Base-by-base conservation (phyloP, 2,113 vertebrate genomes). In the Ellobius talpinus region DNA sequence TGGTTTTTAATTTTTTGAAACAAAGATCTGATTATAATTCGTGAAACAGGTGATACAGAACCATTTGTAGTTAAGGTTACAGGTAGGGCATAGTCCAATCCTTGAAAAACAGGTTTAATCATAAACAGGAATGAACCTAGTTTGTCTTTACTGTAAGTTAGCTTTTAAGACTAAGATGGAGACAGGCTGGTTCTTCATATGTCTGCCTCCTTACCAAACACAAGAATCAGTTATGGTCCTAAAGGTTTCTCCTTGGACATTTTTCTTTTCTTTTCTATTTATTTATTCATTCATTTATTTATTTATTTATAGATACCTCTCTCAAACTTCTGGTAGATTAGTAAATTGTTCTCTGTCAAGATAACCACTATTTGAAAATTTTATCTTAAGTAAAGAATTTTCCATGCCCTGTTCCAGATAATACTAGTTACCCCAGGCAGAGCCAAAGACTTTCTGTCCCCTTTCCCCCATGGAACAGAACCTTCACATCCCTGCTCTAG, bases 171-270 rank as follows among this genome's bases (percentile, higher is more conserved):
- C 70, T 39, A n/a, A 72, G 19, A 39, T 39, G 17, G 36, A n/a
- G 19, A 9, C 36, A 39, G 36, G 3, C 3, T 72, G 8, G 7
- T 39, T 72, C 19, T 23, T 72, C 0, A 0, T 4, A 5, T 42
- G n/a, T 7, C 45, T 4, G n/a, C 17, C 36, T 31, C 7, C 23
- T 55, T 89, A 12, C 19, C 76, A 23, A 63, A 42, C 42, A 26
- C 14, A 10, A 47, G 39, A 91, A 61, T 42, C 3, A 5, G 7
- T 36, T 10, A 7, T 36, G 79, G 5, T 23, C 21, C 24, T 23
- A 72, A 47, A 7, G 1, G 5, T 10, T 36, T 91, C 10, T 78
- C 78, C 63, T 50, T 47, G 17, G 5, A 61, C 33, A 5, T 70
- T 1, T 78, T 73, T 63, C 55, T 58, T 58, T 58, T 58, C 55